Conservation (phyloP, 2,113 vertebrate species). For the Mastomys coucha region DNA sequence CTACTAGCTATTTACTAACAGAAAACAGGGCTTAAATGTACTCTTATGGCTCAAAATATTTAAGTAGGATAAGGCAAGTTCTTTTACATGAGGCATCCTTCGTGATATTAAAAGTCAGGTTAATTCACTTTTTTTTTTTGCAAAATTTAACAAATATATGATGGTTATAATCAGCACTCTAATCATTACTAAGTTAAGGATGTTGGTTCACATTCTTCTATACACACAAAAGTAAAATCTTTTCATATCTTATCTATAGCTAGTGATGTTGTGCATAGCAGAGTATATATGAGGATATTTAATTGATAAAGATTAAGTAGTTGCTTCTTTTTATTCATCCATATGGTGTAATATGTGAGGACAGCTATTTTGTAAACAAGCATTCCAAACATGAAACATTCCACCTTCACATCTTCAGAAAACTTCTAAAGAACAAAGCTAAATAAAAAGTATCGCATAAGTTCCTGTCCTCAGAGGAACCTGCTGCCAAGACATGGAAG, state of each 20-base stretch:
- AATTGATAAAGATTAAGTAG: no score
- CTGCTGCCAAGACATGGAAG: background rate
- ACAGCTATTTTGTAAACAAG: no score
- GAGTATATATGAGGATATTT: no score
- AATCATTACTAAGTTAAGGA: background rate
- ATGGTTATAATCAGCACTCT: background rate
- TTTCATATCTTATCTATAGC: no score
- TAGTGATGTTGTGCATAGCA: no score
- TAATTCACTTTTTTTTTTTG: background rate
- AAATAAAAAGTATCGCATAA: background rate
- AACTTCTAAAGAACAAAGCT: no score
- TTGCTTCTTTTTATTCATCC: no score
- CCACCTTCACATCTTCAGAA: no score
- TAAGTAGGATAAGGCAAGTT: background rate
- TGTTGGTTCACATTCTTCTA: no score
- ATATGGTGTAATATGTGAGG: no score
- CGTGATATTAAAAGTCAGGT: background rate
- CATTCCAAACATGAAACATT: no score
- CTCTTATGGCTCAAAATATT: background rate
- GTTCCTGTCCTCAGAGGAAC: background rate
- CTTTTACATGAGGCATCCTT: background rate
- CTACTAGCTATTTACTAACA: background rate
- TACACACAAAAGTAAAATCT: no score
- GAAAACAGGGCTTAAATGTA: background rate
- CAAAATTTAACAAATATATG: background rate